phyloP scores from a whole-genome alignment of 2,797 vertebrate genomes.

The Channa striata region DNA sequence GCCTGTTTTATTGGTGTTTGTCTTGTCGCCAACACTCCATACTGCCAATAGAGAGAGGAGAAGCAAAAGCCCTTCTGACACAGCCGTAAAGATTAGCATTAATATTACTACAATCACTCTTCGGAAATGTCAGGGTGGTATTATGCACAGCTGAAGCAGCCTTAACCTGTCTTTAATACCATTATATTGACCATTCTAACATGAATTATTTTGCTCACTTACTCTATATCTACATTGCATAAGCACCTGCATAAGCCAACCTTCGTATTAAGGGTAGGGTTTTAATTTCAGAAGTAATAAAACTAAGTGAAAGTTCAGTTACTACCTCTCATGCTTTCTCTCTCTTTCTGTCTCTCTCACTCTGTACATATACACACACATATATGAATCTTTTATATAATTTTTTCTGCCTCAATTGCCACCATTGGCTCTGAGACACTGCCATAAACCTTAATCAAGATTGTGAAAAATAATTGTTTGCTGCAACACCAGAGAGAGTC shows the following conservation, averaged over 20 bases:
- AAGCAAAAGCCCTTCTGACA: conserved; percentile 28
- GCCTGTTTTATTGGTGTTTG: conserved; percentile 38
- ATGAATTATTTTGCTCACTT: conserved; percentile 23
- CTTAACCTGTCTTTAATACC: conserved; percentile 17
- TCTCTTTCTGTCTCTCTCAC: background rate
- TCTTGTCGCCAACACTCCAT: conserved; percentile 24
- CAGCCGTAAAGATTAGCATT: conserved; percentile 28
- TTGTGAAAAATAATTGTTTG: background rate
- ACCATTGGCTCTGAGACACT: background rate
- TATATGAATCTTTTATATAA: no score
- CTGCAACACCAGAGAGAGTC: background rate
- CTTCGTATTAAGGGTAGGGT: background rate
- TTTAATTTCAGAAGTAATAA: conserved; percentile 10
- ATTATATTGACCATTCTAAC: conserved; percentile 11
- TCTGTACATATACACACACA: no score
- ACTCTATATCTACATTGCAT: background rate
- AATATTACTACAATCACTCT: conserved; percentile 33
- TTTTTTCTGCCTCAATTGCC: no score
- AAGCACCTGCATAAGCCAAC: conserved; percentile 1
- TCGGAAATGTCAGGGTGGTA: conserved; percentile 37
- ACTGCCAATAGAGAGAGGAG: conserved; percentile 33
- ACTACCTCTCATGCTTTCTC: conserved; percentile 9
- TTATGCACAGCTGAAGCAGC: conserved; percentile 22
- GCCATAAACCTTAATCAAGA: background rate
- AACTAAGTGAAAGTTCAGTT: conserved; percentile 3